These are phyloP conservation scores for Neosalanx taihuensis DNA, from an alignment of 2,797 vertebrate genomes.

Conservation along the genomic window DNA sequence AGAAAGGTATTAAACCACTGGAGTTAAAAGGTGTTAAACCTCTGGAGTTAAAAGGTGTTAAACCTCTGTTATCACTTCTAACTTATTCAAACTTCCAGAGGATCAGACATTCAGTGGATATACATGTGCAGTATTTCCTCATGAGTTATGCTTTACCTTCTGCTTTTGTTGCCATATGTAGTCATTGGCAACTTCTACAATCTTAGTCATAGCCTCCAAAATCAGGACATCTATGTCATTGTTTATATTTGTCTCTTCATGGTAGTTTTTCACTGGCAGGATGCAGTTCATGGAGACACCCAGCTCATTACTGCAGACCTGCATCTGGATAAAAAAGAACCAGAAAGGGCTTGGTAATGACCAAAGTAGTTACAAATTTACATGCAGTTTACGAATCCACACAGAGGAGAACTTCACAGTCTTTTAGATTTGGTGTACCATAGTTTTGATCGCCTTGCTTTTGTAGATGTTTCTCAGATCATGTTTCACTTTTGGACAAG, in stretches of 20 bases:
- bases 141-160: too few species aligned
- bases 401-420: neutral
- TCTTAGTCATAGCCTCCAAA: constrained; percentile 1
- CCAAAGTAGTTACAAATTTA: too few species aligned
- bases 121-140: too few species aligned
- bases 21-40: too few species aligned
- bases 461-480: neutral
- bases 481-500: constrained; percentile 6
- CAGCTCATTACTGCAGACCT: constrained; percentile 9
- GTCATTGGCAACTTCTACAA: constrained; percentile 4
- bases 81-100: too few species aligned
- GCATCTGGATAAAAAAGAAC: constrained; percentile 2
- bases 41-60: too few species aligned
- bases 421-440: neutral
- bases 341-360: neutral
- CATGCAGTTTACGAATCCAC: neutral
- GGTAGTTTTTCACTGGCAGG: constrained; percentile 13
- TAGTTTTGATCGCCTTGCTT: constrained; percentile 3
- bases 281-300: constrained; percentile 1
- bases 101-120: too few species aligned
- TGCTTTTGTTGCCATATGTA: neutral
- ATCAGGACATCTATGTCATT: constrained; percentile 2
- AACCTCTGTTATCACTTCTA: too few species aligned
- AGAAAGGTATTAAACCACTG: too few species aligned
- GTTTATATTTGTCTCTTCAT: constrained; percentile 5